phyloP scores from a whole-genome alignment of 2,888 invertebrate species.

The Drosophila barbarae region DNA sequence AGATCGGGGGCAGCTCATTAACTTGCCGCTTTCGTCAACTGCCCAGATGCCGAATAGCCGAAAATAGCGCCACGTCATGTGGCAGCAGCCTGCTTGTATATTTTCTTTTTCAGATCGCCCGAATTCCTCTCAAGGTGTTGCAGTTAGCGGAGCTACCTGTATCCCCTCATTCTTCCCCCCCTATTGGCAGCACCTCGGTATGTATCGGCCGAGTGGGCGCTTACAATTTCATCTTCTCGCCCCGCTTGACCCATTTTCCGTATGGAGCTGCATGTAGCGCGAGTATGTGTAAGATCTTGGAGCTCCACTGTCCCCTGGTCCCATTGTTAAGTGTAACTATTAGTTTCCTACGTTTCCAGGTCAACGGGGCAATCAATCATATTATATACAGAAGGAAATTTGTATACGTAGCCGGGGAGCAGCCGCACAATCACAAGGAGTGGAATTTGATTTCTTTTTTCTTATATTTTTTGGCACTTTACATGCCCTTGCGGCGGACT shows the following conservation, averaged over 20 bases:
- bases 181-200: conserved; percentile 47
- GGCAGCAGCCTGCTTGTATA: conserved; percentile 24
- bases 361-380: conserved; percentile 77
- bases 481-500: conserved; percentile 39
- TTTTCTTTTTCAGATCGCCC: conserved; percentile 12
- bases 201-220: conserved; percentile 51
- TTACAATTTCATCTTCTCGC: conserved; percentile 40
- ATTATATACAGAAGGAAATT: conserved; percentile 69
- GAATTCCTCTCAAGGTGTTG: conserved; percentile 35
- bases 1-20: conserved; percentile 67
- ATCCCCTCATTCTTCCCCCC: conserved; percentile 24
- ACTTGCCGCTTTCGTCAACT: conserved; percentile 73
- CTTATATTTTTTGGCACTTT: conserved; percentile 34
- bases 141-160: conserved; percentile 53
- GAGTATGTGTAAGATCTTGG: conserved; percentile 12
- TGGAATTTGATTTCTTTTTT: conserved; percentile 34
- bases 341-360: conserved; percentile 73
- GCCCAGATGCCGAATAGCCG: conserved; percentile 54
- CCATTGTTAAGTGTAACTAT: conserved; percentile 75
- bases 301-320: conserved; percentile 50
- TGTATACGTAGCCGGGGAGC: conserved; percentile 50
- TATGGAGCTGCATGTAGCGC: conserved; percentile 9
- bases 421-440: conserved; percentile 49
- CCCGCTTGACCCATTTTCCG: conserved; percentile 70
- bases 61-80: conserved; percentile 69